A percentile compares a stretch with the other conserved stretches of the same genome.
phyloP scores from a whole-genome alignment of 1,140 invertebrate genomes.

The Bombus haemorrhoidalis region DNA sequence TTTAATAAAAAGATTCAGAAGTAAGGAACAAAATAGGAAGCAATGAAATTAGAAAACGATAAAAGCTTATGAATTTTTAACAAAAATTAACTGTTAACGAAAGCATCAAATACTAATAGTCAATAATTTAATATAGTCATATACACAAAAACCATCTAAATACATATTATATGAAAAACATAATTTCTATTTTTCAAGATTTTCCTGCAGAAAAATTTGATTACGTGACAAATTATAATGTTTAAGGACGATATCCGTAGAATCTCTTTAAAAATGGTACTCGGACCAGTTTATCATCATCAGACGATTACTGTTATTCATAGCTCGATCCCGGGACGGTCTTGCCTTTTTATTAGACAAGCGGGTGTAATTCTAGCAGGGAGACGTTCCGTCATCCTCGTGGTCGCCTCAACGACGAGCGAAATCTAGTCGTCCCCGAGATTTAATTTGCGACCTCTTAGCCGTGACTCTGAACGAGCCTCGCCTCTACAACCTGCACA shows the following conservation, averaged over 20 bases:
- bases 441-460: constrained; percentile 63
- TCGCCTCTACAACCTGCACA: constrained; percentile 6
- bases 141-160: neutral
- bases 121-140: neutral
- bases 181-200: neutral
- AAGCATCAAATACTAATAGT: neutral
- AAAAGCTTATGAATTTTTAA: no score
- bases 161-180: no score
- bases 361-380: constrained; percentile 44
- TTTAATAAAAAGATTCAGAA: no score
- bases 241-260: neutral
- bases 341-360: constrained; percentile 55
- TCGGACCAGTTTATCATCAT: constrained; percentile 22
- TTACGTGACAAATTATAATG: neutral
- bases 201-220: neutral
- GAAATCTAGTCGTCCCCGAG: constrained; percentile 27
- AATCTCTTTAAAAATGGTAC: neutral
- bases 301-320: constrained; percentile 55
- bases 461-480: constrained; percentile 50
- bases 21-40: no score
- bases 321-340: neutral
- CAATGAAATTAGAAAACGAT: no score
- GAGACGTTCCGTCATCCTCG: neutral
- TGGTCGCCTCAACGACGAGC: constrained; percentile 25
- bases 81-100: no score